A percentile compares a stretch with the other conserved stretches of the same genome.
phyloP scores from a whole-genome alignment of 2,888 invertebrate species.

The Troilus luridus region DNA sequence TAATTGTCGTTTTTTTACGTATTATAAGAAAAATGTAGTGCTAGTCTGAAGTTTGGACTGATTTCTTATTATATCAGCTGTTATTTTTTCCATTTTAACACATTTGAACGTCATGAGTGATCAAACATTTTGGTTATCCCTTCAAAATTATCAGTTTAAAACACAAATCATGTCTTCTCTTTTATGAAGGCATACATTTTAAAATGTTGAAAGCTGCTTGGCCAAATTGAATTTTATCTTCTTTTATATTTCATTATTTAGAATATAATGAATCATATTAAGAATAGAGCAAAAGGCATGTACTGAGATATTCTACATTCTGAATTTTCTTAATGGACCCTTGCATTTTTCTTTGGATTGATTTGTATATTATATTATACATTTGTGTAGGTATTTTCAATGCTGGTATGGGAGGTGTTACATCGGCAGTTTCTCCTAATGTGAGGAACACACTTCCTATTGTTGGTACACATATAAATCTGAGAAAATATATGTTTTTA shows the following conservation, averaged over 20 bases:
- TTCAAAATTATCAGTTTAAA: neutral
- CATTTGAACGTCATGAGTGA: neutral
- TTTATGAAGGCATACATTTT: slow-evolving; percentile 7
- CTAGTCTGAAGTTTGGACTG: neutral
- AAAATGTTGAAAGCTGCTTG: slow-evolving; percentile 2
- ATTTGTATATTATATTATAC: slow-evolving; percentile 4
- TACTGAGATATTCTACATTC: neutral
- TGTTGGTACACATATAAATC: slow-evolving; percentile 46
- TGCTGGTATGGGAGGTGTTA: slow-evolving; percentile 47
- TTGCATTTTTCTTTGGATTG: neutral
- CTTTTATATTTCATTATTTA: neutral
- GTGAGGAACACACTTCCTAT: slow-evolving; percentile 46
- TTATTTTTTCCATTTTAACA: slow-evolving; percentile 32
- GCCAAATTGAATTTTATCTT: neutral
- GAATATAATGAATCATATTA: slow-evolving; percentile 19
- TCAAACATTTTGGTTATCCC: slow-evolving; percentile 17
- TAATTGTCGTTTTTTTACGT: neutral
- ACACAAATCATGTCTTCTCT: neutral
- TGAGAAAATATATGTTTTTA: slow-evolving; percentile 22
- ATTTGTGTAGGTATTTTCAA: slow-evolving; percentile 8
- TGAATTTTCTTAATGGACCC: slow-evolving; percentile 10
- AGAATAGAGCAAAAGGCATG: slow-evolving; percentile 33
- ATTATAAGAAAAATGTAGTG: neutral
- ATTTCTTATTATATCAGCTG: slow-evolving; percentile 39
- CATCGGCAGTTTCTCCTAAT: slow-evolving; percentile 42